phyloP scores from a whole-genome alignment of 1,140 invertebrate species.

The Heliothis virescens region DNA sequence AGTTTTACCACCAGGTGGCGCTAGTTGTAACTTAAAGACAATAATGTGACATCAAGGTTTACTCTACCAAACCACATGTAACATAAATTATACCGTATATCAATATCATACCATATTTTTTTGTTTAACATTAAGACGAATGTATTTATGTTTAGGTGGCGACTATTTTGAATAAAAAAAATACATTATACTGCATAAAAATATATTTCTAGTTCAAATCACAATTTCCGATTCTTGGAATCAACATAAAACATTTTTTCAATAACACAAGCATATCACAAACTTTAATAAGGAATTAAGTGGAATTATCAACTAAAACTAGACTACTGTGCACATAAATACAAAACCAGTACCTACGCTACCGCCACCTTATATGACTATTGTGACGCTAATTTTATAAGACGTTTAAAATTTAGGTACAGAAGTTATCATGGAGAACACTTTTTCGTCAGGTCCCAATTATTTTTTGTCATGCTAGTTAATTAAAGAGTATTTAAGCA shows the following conservation, averaged over 20 bases:
- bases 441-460: slow-evolving; percentile 22
- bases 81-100: too few species aligned
- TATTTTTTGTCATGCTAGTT: slow-evolving; percentile 11
- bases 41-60: too few species aligned
- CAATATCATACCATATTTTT: too few species aligned
- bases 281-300: slow-evolving; percentile 48
- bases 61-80: too few species aligned
- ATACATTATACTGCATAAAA: slow-evolving; percentile 56
- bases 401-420: background rate
- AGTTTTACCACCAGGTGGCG: background rate
- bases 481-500: background rate
- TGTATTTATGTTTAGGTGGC: too few species aligned
- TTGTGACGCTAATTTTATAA: slow-evolving; percentile 18
- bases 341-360: slow-evolving; percentile 36
- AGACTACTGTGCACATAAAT: slow-evolving; percentile 47
- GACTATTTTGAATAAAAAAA: background rate
- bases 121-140: too few species aligned
- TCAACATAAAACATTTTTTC: slow-evolving; percentile 54
- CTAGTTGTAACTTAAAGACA: background rate
- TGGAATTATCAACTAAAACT: slow-evolving; percentile 37
- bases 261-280: slow-evolving; percentile 54
- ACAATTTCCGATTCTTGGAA: slow-evolving; percentile 65
- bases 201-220: slow-evolving; percentile 66
- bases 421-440: slow-evolving; percentile 8
- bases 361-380: slow-evolving; percentile 47